Percentiles rank a stretch among this genome's conserved stretches.
These are phyloP conservation scores for Labroides dimidiatus DNA, from an alignment of 2,797 vertebrate species.

Conservation along the genomic window DNA sequence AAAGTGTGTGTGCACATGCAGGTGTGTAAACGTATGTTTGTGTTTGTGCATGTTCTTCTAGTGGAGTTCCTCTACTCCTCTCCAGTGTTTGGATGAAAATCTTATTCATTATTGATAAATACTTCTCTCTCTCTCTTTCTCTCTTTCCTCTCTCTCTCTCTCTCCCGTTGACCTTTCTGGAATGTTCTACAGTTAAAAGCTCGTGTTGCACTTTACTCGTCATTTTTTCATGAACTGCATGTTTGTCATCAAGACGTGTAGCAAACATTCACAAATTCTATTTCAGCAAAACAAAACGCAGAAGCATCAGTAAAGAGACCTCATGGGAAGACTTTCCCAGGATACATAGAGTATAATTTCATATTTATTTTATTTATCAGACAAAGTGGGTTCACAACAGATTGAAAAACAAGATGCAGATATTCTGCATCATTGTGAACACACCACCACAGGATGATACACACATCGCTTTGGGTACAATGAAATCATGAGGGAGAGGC, in stretches of 20 bases:
- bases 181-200: conserved; percentile 79
- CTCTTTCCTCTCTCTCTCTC: conserved; percentile 30
- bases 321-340: conserved; percentile 36
- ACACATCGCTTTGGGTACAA: too few relatives aligned
- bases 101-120: conserved; percentile 78
- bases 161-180: conserved; percentile 75
- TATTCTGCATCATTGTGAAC: background rate
- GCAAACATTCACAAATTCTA: conserved; percentile 61
- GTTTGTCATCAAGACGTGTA: conserved; percentile 66
- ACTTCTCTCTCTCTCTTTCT: conserved; percentile 33
- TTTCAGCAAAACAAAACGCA: conserved; percentile 63
- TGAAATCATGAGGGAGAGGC: too few relatives aligned
- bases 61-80: conserved; percentile 58
- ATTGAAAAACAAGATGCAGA: conserved; percentile 14
- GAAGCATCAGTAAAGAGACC: conserved; percentile 44
- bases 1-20: conserved; percentile 4
- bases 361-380: conserved; percentile 45
- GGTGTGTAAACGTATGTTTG: conserved; percentile 17
- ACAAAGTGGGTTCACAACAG: conserved; percentile 23
- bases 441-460: too few relatives aligned
- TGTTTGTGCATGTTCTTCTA: conserved; percentile 48
- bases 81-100: conserved; percentile 59
- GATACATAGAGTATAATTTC: conserved; percentile 23
- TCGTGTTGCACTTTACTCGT: conserved; percentile 74
- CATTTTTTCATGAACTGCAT: conserved; percentile 80